phyloP scores from a whole-genome alignment of 2,113 vertebrate genomes.

The Stomatorhinus ivindoensis region DNA sequence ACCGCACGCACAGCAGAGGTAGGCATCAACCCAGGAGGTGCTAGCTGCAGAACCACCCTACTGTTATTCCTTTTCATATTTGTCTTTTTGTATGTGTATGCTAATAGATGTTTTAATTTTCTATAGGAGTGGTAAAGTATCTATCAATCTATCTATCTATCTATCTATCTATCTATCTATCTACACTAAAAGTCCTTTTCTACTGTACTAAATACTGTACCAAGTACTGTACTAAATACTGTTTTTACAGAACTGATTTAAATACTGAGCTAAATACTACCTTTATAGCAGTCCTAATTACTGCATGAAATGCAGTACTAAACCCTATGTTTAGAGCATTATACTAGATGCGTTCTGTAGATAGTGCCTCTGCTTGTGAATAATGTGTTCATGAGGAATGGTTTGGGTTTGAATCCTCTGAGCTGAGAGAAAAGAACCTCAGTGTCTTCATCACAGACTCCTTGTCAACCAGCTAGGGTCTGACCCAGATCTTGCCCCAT shows the following conservation, averaged over 20 bases:
- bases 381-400: neutral
- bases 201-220: neutral
- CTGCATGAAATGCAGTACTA: neutral
- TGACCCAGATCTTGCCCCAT: neutral
- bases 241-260: neutral
- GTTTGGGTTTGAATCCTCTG: neutral
- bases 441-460: neutral
- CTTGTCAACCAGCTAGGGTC: neutral
- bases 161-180: neutral
- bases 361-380: neutral
- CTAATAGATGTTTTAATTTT: neutral
- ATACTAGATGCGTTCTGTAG: neutral
- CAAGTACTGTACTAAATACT: neutral
- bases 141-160: neutral
- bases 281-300: neutral
- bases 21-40: no score
- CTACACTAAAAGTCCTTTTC: neutral
- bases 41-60: neutral
- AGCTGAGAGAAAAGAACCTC: neutral
- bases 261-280: neutral
- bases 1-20: neutral
- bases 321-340: neutral
- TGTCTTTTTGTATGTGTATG: neutral
- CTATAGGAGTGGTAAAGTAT: neutral
- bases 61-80: neutral